Percentiles rank a stretch among this genome's conserved stretches.
Conservation (phyloP, 1,140 invertebrate genomes). For the Danaus plexippus region DNA sequence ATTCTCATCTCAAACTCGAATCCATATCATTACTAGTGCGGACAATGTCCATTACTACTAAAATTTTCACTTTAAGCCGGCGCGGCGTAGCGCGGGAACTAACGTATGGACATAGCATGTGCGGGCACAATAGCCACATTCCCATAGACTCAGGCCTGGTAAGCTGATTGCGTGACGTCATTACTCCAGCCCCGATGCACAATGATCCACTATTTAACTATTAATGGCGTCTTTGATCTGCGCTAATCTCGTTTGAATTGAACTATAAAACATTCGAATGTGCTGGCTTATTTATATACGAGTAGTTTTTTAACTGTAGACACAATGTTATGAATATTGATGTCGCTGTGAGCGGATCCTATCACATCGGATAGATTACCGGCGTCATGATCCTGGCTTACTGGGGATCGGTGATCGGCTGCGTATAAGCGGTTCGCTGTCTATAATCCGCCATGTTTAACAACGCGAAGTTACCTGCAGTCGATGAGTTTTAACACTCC, state of each 20-base stretch:
- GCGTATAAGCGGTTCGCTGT: constrained; percentile 49
- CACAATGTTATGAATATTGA: not conserved
- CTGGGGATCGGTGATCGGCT: constrained; percentile 35
- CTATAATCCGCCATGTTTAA: constrained; percentile 56
- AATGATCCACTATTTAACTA: constrained; percentile 32
- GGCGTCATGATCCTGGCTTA: constrained; percentile 50
- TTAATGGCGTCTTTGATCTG: constrained; percentile 23
- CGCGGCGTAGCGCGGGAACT: constrained; percentile 49
- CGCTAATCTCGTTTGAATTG: constrained; percentile 1
- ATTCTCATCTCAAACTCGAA: no score
- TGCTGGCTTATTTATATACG: not conserved
- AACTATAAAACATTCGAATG: not conserved
- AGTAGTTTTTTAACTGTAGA: not conserved
- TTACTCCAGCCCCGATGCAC: constrained; percentile 45
- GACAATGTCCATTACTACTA: constrained; percentile 32
- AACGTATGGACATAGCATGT: constrained; percentile 68
- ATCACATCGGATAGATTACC: constrained; percentile 24
- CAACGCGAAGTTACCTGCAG: constrained; percentile 39
- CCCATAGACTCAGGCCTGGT: constrained; percentile 68
- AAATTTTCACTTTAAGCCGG: constrained; percentile 38
- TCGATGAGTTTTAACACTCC: constrained; percentile 8
- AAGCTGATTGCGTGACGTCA: constrained; percentile 72
- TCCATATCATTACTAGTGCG: constrained; percentile 7
- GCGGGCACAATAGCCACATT: constrained; percentile 73
- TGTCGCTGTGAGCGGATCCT: not conserved